phyloP scores from a whole-genome alignment of 2,113 vertebrate species.

The Psettodes erumei region DNA sequence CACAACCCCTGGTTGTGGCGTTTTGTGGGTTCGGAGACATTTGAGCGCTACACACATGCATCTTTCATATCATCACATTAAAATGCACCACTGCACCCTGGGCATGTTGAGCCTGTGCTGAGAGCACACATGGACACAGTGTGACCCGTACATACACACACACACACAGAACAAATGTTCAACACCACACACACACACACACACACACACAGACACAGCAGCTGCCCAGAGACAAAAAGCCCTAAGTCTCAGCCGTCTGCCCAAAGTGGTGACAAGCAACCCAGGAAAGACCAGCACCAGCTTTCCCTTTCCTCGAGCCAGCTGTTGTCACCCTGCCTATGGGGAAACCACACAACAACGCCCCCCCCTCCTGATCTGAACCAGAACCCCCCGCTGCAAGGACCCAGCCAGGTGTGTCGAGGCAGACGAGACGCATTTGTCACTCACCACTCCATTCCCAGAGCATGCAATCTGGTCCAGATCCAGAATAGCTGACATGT shows the following conservation, averaged over 20 bases:
- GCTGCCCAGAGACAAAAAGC: too few relatives aligned
- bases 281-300: conserved; percentile 31
- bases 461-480: conserved; percentile 83
- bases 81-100: conserved; percentile 43
- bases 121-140: conserved; percentile 35
- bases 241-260: too few relatives aligned
- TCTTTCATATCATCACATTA: conserved; percentile 47
- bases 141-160: conserved; percentile 34
- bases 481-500: conserved; percentile 85
- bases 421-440: conserved; percentile 52
- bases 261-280: conserved; percentile 41
- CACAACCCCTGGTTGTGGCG: neutral
- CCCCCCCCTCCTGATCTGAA: conserved; percentile 20
- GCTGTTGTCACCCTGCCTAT: conserved; percentile 39
- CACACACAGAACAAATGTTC: too few relatives aligned
- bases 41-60: conserved; percentile 18
- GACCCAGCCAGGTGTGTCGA: conserved; percentile 60
- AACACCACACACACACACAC: conserved; percentile 18
- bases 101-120: conserved; percentile 34
- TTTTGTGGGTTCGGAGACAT: conserved; percentile 31
- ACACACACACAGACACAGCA: conserved; percentile 17
- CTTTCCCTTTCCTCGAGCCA: conserved; percentile 21
- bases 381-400: conserved; percentile 27
- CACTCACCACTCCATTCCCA: conserved; percentile 85
- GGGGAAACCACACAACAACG: conserved; percentile 33